These are phyloP conservation scores for Drosophila ficusphila DNA, from an alignment of 1,140 invertebrate species.

Conservation along the genomic window DNA sequence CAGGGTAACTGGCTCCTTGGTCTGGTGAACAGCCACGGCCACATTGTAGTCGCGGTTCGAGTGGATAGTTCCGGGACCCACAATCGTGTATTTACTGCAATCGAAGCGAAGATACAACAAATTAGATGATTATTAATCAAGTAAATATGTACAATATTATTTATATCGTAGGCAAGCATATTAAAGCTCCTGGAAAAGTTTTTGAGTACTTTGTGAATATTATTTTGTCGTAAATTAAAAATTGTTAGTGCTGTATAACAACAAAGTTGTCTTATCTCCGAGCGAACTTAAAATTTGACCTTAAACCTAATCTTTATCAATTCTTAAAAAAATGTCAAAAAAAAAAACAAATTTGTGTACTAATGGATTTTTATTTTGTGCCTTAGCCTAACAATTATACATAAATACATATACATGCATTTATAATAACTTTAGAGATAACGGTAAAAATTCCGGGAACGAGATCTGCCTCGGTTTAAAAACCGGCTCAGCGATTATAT, in stretches of 20 bases:
- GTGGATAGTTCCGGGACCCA: slow-evolving; percentile 92
- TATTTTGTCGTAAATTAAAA: too few species aligned
- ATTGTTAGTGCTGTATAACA: too few species aligned
- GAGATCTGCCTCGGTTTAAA: slow-evolving; percentile 33
- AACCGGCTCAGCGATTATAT: slow-evolving; percentile 49
- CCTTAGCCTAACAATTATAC: not conserved
- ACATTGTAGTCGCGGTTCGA: slow-evolving; percentile 94
- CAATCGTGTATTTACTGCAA: slow-evolving; percentile 88
- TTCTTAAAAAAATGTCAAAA: not conserved
- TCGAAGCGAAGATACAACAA: not conserved
- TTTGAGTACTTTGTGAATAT: too few species aligned
- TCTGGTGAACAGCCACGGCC: slow-evolving; percentile 88
- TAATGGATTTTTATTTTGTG: not conserved
- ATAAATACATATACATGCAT: slow-evolving; percentile 9
- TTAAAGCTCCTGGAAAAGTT: too few species aligned
- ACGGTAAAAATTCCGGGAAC: slow-evolving; percentile 51
- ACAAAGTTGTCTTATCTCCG: too few species aligned
- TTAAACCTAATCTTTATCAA: too few species aligned
- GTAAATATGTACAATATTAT: too few species aligned
- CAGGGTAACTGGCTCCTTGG: slow-evolving; percentile 87
- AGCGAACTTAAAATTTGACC: too few species aligned
- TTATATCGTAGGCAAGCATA: too few species aligned
- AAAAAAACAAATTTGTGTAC: too few species aligned
- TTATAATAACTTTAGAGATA: slow-evolving; percentile 26
- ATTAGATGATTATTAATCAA: not conserved